Evolutionary conservation across 2,113 vertebrate species (phyloP).

Genomic region (Vicugna pacos): DNA sequence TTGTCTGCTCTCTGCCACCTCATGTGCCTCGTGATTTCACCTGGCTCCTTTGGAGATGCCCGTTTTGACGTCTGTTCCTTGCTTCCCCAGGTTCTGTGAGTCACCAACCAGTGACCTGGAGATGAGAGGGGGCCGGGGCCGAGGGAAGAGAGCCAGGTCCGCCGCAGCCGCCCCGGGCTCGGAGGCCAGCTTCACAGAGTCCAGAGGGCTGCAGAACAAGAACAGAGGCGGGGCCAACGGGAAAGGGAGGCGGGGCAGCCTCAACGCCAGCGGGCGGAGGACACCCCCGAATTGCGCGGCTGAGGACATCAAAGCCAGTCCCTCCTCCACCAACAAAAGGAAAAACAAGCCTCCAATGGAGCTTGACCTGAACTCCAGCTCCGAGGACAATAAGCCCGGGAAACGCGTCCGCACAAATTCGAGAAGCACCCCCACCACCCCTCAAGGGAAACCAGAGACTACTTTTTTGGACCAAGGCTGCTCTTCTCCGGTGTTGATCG

Average conservation of each 20-base stretch:
- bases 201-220: slow-evolving; percentile 94
- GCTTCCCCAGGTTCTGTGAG: slow-evolving; percentile 94
- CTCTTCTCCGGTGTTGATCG: slow-evolving; percentile 96
- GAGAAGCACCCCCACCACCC: slow-evolving; percentile 96
- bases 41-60: neutral
- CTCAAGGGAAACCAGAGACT: slow-evolving; percentile 94
- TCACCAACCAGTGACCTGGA: slow-evolving; percentile 97
- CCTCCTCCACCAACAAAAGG: slow-evolving; percentile 92
- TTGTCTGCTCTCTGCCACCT: neutral
- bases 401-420: slow-evolving; percentile 97
- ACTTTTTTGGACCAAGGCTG: slow-evolving; percentile 97
- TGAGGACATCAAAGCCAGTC: slow-evolving; percentile 95
- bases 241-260: slow-evolving; percentile 95
- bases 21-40: neutral
- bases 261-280: slow-evolving; percentile 94
- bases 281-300: slow-evolving; percentile 94
- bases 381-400: slow-evolving; percentile 94
- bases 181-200: slow-evolving; percentile 91
- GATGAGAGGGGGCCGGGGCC: slow-evolving; percentile 94
- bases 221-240: slow-evolving; percentile 94
- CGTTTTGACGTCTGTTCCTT: slow-evolving; percentile 67
- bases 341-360: slow-evolving; percentile 96
- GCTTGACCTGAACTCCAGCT: slow-evolving; percentile 94
- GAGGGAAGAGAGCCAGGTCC: slow-evolving; percentile 95
- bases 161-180: slow-evolving; percentile 88